Percentiles rank a stretch among this genome's conserved stretches.
These are phyloP conservation scores for Steinernema feltiae DNA, from an alignment of 1,140 invertebrate species.

Conservation along the genomic window DNA sequence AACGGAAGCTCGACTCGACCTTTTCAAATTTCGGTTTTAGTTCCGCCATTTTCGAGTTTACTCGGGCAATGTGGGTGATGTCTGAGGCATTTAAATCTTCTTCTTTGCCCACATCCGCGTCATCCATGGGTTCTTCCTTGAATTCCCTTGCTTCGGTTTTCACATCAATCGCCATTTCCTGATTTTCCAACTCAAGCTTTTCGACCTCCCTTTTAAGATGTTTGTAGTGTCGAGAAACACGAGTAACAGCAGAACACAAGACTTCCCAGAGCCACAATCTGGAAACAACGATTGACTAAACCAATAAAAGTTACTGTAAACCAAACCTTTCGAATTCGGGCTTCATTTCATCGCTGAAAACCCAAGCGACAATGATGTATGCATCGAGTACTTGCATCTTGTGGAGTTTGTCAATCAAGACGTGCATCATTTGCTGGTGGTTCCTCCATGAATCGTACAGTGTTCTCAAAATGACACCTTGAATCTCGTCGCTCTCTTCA, in stretches of 20 bases:
- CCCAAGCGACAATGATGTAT: conserved; percentile 92
- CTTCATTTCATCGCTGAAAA: conserved; percentile 93
- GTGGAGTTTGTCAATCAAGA: conserved; percentile 89
- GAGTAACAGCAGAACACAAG: background rate
- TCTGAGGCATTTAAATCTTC: conserved; percentile 13
- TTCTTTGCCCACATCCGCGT: background rate
- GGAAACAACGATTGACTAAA: too few relatives aligned
- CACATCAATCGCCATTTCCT: background rate
- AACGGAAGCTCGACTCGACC: conserved; percentile 31
- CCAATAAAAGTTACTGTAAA: too few relatives aligned
- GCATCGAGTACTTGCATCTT: conserved; percentile 95
- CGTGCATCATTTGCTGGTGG: conserved; percentile 93
- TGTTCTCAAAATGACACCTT: conserved; percentile 84
- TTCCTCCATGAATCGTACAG: conserved; percentile 87
- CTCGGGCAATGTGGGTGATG: background rate
- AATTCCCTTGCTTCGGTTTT: background rate
- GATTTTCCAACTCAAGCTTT: conserved; percentile 13
- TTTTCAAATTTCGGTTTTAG: conserved; percentile 25
- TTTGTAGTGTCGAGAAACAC: background rate
- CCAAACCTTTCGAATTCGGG: conserved; percentile 87
- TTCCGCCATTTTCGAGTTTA: background rate
- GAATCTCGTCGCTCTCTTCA: conserved; percentile 75
- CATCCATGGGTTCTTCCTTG: background rate
- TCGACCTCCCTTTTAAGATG: background rate
- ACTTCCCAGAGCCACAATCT: conserved; percentile 63